phyloP scores from a whole-genome alignment of 2,888 invertebrate genomes.

The Mimas tiliae region DNA sequence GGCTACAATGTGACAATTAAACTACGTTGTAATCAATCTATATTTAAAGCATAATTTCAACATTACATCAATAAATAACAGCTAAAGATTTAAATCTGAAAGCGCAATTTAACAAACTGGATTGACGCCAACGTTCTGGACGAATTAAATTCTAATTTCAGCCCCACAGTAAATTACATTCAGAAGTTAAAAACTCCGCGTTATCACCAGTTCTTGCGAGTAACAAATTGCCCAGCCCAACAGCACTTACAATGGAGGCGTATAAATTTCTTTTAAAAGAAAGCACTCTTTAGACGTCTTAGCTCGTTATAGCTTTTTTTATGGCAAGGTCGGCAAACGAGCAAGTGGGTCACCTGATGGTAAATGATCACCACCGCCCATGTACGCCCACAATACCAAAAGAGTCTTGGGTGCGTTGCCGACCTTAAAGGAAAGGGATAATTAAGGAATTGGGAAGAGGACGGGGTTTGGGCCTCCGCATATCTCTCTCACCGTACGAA shows the following conservation, averaged over 20 bases:
- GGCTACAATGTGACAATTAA: too few relatives aligned
- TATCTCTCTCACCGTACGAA: too few relatives aligned
- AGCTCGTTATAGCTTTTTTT: neutral
- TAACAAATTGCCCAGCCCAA: neutral
- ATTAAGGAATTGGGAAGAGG: too few relatives aligned
- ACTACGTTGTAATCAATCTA: too few relatives aligned
- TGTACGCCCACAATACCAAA: too few relatives aligned
- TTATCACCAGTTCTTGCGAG: neutral
- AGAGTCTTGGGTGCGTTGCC: too few relatives aligned
- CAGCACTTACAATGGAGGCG: neutral
- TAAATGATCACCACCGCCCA: too few relatives aligned
- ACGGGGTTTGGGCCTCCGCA: too few relatives aligned
- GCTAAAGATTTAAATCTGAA: neutral
- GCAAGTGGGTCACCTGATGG: too few relatives aligned
- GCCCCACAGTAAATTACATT: slow-evolving; percentile 7
- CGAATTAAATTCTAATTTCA: slow-evolving; percentile 16
- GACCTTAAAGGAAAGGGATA: too few relatives aligned
- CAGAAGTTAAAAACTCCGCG: slow-evolving; percentile 3
- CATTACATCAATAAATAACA: neutral
- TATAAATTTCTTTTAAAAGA: neutral
- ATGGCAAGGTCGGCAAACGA: too few relatives aligned
- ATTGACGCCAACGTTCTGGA: neutral
- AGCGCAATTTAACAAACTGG: neutral
- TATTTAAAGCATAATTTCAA: too few relatives aligned
- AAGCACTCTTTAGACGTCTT: neutral